Evolutionary conservation across 2,113 vertebrate species (phyloP).

Genomic region (Oceanites oceanicus): DNA sequence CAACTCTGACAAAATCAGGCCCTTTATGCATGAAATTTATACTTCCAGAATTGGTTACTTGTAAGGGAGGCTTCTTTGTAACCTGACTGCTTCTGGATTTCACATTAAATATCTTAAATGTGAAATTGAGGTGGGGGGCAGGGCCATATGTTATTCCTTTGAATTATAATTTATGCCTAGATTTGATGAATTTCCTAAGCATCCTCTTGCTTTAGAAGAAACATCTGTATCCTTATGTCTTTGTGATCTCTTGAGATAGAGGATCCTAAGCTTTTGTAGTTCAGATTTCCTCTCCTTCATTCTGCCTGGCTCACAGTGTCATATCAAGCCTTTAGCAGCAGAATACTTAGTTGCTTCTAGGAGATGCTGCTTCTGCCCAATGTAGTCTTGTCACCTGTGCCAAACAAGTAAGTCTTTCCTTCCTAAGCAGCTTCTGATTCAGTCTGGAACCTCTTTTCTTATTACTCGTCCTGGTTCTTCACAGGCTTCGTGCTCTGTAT

Average conservation of each 20-base stretch:
- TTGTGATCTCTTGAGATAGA: neutral
- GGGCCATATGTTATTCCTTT: neutral
- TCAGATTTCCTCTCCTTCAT: neutral
- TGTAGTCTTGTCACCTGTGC: neutral
- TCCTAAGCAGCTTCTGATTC: neutral
- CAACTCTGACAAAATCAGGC: neutral
- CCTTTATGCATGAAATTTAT: neutral
- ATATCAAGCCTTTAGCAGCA: neutral
- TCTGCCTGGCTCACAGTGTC: neutral
- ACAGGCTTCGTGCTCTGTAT: neutral
- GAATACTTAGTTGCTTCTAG: neutral
- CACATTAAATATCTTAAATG: neutral
- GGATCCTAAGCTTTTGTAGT: neutral
- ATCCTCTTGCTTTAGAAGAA: neutral
- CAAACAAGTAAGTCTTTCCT: neutral
- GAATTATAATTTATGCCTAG: neutral
- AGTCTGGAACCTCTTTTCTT: neutral
- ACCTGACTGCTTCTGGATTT: neutral
- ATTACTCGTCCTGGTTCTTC: neutral
- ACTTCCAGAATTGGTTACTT: neutral
- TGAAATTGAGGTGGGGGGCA: neutral
- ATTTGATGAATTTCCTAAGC: neutral
- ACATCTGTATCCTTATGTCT: neutral
- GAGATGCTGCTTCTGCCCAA: neutral
- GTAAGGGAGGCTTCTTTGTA: neutral